Evolutionary conservation across 2,113 vertebrate species (phyloP), one percentile per base, ranked within the genome.

Genomic region (Pituophis catenifer): DNA sequence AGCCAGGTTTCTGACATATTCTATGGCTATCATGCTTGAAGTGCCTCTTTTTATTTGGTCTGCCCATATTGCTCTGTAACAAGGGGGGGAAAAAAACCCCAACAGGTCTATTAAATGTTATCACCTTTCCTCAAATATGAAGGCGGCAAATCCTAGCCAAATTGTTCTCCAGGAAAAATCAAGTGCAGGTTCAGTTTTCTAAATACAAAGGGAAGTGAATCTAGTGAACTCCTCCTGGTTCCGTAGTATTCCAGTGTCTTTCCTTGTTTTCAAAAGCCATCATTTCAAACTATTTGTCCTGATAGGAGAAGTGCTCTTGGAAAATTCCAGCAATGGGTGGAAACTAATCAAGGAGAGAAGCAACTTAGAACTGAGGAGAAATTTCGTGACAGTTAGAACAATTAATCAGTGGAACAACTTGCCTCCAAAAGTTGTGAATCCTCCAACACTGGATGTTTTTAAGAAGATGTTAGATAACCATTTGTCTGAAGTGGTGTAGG

Each of bases 1-100:
- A 93, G 92, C 90, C 88, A 3, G 92, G 89, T 95, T 96, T 24
- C 95, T 21, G 90, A 95, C 97, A 96, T 93, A 93, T 89, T 12
- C 13, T 93, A 89, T 94, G 91, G 87, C 95, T 48, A 29, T 92
- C 5, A 0, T 92, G 90, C 48, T 95, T 95, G 86, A 26, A 0
- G 57, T 59, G 92, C 55, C 75, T 62, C 91, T 88, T 44, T 53
- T 55, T 0, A 0, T 5, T 94, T 95, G 85, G 87, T 62, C 96
- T 70, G 59, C 12, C 29, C 15, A 48, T 50, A 92, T 23, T 92
- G 21, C 33, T 33, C 55, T 19, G 23, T 65, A 87, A 70, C 91
- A 75, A 90, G 87, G 89, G 23, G 23, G 70, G 48, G 75, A 93
- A 70, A 8, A 38, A 38, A 26, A 62, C 58, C 24, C 65, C 65